Evolutionary conservation across 2,888 invertebrate species (phyloP), one percentile per base, ranked within the genome.

Genomic region (Theretra japonica): DNA sequence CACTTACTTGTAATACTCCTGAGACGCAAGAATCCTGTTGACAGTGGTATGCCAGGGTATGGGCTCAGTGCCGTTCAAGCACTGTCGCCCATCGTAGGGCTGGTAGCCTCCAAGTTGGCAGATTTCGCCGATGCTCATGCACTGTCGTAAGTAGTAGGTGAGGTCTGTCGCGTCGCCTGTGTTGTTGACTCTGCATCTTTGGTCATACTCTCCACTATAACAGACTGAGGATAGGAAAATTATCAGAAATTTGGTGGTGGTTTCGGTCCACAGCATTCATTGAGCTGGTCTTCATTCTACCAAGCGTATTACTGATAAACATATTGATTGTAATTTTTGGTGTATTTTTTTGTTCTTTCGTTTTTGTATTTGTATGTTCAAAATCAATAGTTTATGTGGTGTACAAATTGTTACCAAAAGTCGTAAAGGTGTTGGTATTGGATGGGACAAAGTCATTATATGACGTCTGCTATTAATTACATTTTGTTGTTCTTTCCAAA

Each of bases 1-100:
- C 4, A 85, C 95, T 94, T 83, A 96, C 96, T 95, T 96, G 83
- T 96, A 96, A 86, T 96, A 96, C 80, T 96, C 96, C 80, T 96
- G 96, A 1, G 96, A 94, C 1, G 96, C 96, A 30, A 96, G 84
- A 8, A 90, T 87, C 65, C 96, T 91, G 0, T 90, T 95, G 4
- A 95, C 90, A 59, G 96, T 91, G 0, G 88, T 85, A 70, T 95
- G 95, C 85, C 96, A 93, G 0, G 95, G 94, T 0, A 93, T 79
- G 0, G 75, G 75, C 23, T 85, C 76, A 1, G 82, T 84, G 0
- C 80, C 87, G 70, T 94, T 86, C 73, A 83, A 80, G 79, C 96
- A 96, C 73, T 89, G 87, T 0, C 83, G 89, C 0, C 88, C 90
- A 78, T 96, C 93, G 11, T 89, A 82, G 0, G 94, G 90, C 3